Percentiles rank a stretch among this genome's conserved stretches.
Evolutionary conservation across 2,113 vertebrate species (phyloP).

Genomic region (Sminthopsis crassicaudata): DNA sequence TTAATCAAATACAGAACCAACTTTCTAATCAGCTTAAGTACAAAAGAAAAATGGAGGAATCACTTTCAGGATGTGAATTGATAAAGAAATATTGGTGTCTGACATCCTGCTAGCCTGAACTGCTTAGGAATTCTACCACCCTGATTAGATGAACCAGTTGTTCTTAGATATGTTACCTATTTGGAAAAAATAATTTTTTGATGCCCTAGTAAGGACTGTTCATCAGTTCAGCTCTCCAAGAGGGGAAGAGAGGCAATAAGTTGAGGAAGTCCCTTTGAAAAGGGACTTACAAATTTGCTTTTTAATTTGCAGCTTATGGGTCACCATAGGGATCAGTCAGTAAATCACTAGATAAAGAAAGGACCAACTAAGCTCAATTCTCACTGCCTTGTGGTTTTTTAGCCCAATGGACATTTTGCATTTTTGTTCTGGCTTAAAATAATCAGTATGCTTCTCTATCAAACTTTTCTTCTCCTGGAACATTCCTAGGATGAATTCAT

Average conservation of each 20-base stretch:
- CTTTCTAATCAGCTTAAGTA: conserved; percentile 81
- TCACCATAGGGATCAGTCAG: background rate
- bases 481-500: background rate
- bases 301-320: background rate
- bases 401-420: fast-evolving
- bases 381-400: background rate
- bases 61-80: conserved; percentile 61
- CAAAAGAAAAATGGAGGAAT: conserved; percentile 44
- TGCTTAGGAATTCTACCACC: background rate
- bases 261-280: conserved; percentile 16
- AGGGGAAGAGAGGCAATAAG: background rate
- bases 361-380: fast-evolving
- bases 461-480: background rate
- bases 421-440: background rate
- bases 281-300: conserved; percentile 30
- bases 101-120: background rate
- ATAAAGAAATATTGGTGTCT: background rate
- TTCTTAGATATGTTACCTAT: background rate
- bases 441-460: background rate
- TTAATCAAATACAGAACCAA: conserved; percentile 85
- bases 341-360: background rate
- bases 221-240: background rate
- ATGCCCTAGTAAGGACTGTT: background rate
- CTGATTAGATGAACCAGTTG: background rate
- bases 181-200: background rate